These are phyloP conservation scores for Empis stercorea DNA, from an alignment of 2,888 invertebrate species.

Conservation along the genomic window DNA sequence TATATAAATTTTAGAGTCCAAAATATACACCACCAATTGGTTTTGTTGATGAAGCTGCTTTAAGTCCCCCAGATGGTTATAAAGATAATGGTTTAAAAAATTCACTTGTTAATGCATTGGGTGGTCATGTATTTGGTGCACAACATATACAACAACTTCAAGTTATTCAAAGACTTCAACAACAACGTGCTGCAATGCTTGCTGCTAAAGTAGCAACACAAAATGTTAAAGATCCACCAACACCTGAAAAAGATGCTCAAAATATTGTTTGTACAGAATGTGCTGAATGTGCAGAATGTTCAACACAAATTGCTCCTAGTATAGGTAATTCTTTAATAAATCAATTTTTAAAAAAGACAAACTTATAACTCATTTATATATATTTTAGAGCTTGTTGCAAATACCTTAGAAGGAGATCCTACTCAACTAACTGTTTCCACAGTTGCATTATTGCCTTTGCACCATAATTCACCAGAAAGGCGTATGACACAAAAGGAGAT, in stretches of 20 bases:
- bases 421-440: conserved; percentile 30
- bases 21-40: conserved; percentile 57
- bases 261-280: conserved; percentile 33
- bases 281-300: conserved; percentile 36
- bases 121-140: conserved; percentile 51
- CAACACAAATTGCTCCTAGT: conserved; percentile 24
- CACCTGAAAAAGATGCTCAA: conserved; percentile 28
- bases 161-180: conserved; percentile 50
- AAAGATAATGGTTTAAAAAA: conserved; percentile 66
- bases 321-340: not conserved
- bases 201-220: conserved; percentile 26
- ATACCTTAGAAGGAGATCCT: conserved; percentile 20
- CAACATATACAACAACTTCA: conserved; percentile 48
- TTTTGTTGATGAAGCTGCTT: conserved; percentile 66
- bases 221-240: conserved; percentile 9
- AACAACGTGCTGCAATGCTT: conserved; percentile 42
- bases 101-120: conserved; percentile 44
- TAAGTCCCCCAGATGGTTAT: conserved; percentile 84
- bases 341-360: too few species aligned
- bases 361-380: too few species aligned
- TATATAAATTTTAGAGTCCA: conserved; percentile 33
- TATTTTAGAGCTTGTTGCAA: not conserved
- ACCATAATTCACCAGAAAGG: conserved; percentile 36
- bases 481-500: conserved; percentile 46
- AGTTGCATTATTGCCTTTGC: conserved; percentile 34